Base-by-base conservation (phyloP, 2,888 invertebrate genomes). In the Acronicta aceris region DNA sequence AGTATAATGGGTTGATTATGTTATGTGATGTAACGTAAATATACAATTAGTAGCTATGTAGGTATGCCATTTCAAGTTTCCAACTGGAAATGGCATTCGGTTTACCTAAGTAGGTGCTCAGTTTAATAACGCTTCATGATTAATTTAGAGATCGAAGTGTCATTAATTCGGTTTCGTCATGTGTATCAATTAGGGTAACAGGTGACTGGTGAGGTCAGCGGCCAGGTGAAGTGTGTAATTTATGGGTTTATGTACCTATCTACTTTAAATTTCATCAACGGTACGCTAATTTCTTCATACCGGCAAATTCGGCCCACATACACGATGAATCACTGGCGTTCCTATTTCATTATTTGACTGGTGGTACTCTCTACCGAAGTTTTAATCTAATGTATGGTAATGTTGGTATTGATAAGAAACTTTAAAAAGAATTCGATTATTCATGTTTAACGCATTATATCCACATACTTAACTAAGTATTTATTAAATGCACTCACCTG, bases 291-390 rank as follows among this genome's bases (percentile, higher is more conserved):
- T 64, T 56, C 57, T 65, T 49, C 41, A 64, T 15, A 16, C 12
- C 55, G 41, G 21, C n/a, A n/a, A n/a, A 33, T 10, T 6, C n/a
- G n/a, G n/a, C 38, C 38, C 7, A 12, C 7, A 30, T 60, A 51
- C 61, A 51, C 69, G 68, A 69, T 65, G 69, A 68, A 15, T 68
- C 51, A 51, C 17, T 68, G 47, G 47, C 47, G 42, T 43, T 43
- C 2, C 16, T 41, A 16, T 16, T 41, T 17, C 42, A 21, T 43
- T 12, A 16, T 13, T 12, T 13, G 12, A 43, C 42, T 43, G 16
- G 6, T 21, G 9, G 12, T 42, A 17, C 7, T 5, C 2, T 10
- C 30, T 10, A 30, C 10, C 10, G 30, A 30, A 30, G 10, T 10
- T 30, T 9, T 9, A 5, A 33, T 12, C 38, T n/a, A 6, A 38